phyloP scores from a whole-genome alignment of 92 coral and sea anemone genomes.

The Epizoanthus scotinus region DNA sequence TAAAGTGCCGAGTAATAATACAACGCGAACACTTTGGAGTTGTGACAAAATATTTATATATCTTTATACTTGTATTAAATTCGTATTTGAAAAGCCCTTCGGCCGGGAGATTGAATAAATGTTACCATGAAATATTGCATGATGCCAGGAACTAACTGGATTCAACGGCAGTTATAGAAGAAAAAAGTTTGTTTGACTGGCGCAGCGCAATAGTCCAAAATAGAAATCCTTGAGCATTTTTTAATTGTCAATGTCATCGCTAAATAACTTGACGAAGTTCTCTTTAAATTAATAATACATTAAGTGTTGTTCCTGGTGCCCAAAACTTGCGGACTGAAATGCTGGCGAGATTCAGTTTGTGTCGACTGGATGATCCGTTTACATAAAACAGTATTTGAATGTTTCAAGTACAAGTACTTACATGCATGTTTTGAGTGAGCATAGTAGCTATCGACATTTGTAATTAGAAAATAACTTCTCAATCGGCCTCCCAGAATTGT shows the following conservation, averaged over 20 bases:
- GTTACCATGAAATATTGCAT: no score
- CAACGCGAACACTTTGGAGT: no score
- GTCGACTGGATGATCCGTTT: not conserved
- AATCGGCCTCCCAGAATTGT: not conserved
- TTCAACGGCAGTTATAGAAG: not conserved
- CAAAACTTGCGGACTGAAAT: not conserved
- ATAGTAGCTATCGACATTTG: not conserved
- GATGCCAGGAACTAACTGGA: not conserved
- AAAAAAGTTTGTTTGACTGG: not conserved
- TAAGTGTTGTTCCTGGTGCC: not conserved
- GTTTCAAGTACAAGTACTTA: not conserved
- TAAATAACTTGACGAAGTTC: slow-evolving; percentile 24
- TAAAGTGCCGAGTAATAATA: no score
- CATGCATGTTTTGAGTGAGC: not conserved
- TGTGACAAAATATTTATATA: no score
- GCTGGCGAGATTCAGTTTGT: not conserved
- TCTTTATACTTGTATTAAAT: no score
- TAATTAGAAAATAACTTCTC: not conserved
- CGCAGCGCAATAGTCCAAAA: slow-evolving; percentile 14
- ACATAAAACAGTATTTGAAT: not conserved
- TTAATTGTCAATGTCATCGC: slow-evolving; percentile 36
- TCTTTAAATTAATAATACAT: slow-evolving; percentile 26
- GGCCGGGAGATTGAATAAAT: no score
- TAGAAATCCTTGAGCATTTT: not conserved
- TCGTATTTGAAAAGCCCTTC: no score